Base-by-base conservation (phyloP, 2,113 vertebrate genomes). In the Phalacrocorax pelagicus region DNA sequence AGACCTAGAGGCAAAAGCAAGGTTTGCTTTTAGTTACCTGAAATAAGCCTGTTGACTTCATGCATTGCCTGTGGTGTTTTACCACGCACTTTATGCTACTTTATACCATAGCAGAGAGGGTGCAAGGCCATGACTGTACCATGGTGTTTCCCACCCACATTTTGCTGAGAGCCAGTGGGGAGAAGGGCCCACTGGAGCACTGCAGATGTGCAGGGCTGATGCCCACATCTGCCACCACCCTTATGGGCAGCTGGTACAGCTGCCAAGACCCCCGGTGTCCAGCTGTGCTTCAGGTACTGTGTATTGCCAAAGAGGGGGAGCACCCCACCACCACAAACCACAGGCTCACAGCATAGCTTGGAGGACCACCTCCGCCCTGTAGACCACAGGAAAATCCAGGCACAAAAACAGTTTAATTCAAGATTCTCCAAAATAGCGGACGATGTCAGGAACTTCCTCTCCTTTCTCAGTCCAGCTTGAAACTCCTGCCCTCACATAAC, bases 191-290 rank as follows among this genome's bases (percentile, higher is more conserved):
- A 32, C 38, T 24, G n/a, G 24, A 91, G 47, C 0, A 0, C 34
- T 73, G 69, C 65, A 81, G 54, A 54, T 42, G 47, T 65, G 54
- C 49, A 61, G 30, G 52, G 9, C 6, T 44, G 42, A 49, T 55
- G 20, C 13, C 8, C 32, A n/a, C 42, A 47, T 44, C 54, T 81
- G 59, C 40, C 1, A 1, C 12, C 3, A 3, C 5, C 49, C 34
- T 58, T 30, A 36, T 0, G 3, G 23, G 30, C 19, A 49, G 27
- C 4, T 54, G 63, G 63, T 52, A 24, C 1, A 8, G 54, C 34
- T 58, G 27, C 23, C 0, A 0, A 65, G 46, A 30, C 19, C 51
- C 54, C 15, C 3, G 1, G 15, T 38, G 27, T 38, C 49, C 24
- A 46, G 12, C 16, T 34, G 12, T 24, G 12, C 44, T 85, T 38